These are phyloP conservation scores for Cheumatopsyche charites DNA, from an alignment of 1,140 invertebrate genomes.

Conservation along the genomic window DNA sequence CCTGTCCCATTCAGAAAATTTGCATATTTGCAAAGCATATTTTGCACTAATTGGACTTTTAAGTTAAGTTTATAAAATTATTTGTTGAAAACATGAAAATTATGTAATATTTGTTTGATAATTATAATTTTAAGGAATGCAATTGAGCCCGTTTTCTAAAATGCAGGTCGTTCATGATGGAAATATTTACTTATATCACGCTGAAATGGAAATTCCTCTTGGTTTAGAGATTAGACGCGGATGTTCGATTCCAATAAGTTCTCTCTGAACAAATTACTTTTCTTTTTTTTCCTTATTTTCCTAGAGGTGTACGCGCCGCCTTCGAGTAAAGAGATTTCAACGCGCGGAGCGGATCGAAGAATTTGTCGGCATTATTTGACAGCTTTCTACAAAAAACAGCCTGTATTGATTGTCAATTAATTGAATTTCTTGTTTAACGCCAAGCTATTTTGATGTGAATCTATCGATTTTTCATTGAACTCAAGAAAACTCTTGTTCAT, in stretches of 20 bases:
- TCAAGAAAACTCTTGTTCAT: too few relatives aligned
- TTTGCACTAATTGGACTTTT: background rate
- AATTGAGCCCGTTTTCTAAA: too few relatives aligned
- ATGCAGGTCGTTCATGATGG: background rate
- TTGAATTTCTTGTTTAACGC: conserved; percentile 45
- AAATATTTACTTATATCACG: conserved; percentile 32
- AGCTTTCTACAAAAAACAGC: conserved; percentile 37
- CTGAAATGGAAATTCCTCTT: conserved; percentile 43
- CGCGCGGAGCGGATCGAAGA: conserved; percentile 43
- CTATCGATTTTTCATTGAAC: too few relatives aligned
- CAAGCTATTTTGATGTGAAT: too few relatives aligned
- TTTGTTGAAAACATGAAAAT: too few relatives aligned
- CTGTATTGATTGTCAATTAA: conserved; percentile 47
- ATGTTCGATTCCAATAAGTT: conserved; percentile 46
- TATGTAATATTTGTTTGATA: too few relatives aligned
- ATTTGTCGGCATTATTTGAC: conserved; percentile 48
- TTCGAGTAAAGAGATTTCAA: conserved; percentile 38
- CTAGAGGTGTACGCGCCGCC: background rate
- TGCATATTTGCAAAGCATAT: conserved; percentile 1
- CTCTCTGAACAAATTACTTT: conserved; percentile 46
- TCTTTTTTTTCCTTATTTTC: conserved; percentile 27
- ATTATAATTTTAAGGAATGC: too few relatives aligned
- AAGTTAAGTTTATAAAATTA: conserved; percentile 2
- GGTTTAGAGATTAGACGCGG: conserved; percentile 42
- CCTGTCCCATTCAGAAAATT: too few relatives aligned